Evolutionary conservation across 2,888 invertebrate genomes (phyloP), one percentile per base, ranked within the genome.

Genomic region (Stictocephala bisonia): DNA sequence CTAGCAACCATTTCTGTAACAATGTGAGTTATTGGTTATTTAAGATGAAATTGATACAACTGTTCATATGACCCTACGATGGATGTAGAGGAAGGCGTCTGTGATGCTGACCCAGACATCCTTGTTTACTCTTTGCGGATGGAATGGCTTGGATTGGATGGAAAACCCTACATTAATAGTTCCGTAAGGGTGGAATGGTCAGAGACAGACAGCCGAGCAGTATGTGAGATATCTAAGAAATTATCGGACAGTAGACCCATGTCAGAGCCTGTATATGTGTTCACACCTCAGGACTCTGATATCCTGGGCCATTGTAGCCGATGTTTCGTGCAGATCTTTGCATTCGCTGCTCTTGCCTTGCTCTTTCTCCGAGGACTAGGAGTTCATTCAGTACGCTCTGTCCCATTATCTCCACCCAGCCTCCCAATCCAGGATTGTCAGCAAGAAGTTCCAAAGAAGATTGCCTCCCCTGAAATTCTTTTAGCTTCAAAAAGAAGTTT

Each of bases 101-200:
- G 56, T 20, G 60, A 69, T 24, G 68, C 71, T 11, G 31, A 29
- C 24, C 67, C 64, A 2, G 64, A 48, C 20, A 41, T 29, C 26
- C 35, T 64, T 67, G 71, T 53, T 20, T 77, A 77, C 72, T 60
- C 69, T 9, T 15, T 77, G 31, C 76, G 71, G 24, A 75, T 76
- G 74, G 78, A 78, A 73, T 78, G 78, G 78, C 70, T 75, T 50
- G 77, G 74, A 40, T 67, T 74, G 2, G 75, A 75, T 58, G 78
- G 78, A 24, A 31, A 35, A 18, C 60, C 76, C 4, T 68, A 64
- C 22, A 48, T 78, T 15, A 78, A 78, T 74, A 77, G 70, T 58
- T 74, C 77, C 0, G 74, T 75, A 22, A 44, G 74, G 13, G 72
- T 78, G n/a, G 68, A 76, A 18, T 75, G 74, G 73, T 51, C 73